Evolutionary conservation across 2,113 vertebrate genomes (phyloP), one percentile per base, ranked within the genome.

Genomic region (Myxocyprinus asiaticus): DNA sequence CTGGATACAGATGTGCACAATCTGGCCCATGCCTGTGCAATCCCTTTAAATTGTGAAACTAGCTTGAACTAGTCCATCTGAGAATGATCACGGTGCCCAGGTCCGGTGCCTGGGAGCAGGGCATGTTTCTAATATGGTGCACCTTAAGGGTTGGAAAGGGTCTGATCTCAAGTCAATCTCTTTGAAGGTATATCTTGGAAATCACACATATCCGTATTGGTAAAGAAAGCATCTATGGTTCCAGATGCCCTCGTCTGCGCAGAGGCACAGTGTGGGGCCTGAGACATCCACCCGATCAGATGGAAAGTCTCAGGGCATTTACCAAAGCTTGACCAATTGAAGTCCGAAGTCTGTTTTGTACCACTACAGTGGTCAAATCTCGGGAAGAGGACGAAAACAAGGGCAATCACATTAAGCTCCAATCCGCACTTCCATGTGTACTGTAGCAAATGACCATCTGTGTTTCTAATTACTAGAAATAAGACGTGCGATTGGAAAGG

Each of bases 281-380:
- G 44, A 72, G 69, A 78, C 64, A 83, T 67, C 77, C 51, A 53
- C 69, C 77, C 67, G 69, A 58, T 80, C 47, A 77, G 74, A 84
- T 78, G 79, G 51, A 78, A 90, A 86, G 88, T 87, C 85, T 84
- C 82, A 71, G 85, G 76, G 86, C 83, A 84, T 75, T n/a, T 61
- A 83, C 85, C 88, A 79, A 33, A 77, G 82, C 83, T 80, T 76
- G 86, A 88, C 88, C 66, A 77, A 77, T 87, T 91, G 91, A 33
- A 1, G 22, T 33, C 1, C 3, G 22, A 92, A 90, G 73, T 53
- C 33, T 10, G 22, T 81, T 10, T 66, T 9, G 66, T 7, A 53
- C 51, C 67, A 71, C 61, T 8, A 47, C n/a, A 76, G 56, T 66
- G 82, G 79, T 81, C 77, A 81, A 78, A 78, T 75, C 66, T 66